Conservation (phyloP, 1,140 invertebrate species). For the Dinothrombium tinctorium region DNA sequence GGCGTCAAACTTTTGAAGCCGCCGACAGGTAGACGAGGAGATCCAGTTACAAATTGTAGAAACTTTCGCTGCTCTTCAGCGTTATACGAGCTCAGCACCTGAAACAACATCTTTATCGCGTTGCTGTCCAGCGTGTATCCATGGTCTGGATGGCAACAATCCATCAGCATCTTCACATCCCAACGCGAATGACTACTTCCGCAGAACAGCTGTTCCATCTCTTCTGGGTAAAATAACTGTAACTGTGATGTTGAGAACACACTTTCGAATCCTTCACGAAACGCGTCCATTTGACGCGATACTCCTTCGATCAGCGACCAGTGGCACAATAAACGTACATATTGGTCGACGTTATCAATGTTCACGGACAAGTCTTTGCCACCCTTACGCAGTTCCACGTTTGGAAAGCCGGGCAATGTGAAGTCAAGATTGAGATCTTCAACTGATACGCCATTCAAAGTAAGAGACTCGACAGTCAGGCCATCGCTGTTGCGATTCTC, state of each 20-base stretch:
- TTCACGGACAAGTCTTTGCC: conserved; percentile 69
- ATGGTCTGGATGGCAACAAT: conserved; percentile 85
- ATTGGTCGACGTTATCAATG: conserved; percentile 82
- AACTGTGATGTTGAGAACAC: conserved; percentile 71
- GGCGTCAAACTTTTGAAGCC: conserved; percentile 87
- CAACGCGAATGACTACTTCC: conserved; percentile 41
- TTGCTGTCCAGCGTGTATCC: conserved; percentile 84
- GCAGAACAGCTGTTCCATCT: conserved; percentile 90
- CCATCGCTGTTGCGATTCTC: background rate
- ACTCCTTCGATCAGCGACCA: conserved; percentile 86
- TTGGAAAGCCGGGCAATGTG: conserved; percentile 71
- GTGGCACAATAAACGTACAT: conserved; percentile 49
- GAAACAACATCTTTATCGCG: conserved; percentile 77
- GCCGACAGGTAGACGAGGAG: conserved; percentile 85
- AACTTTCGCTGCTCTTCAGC: conserved; percentile 78
- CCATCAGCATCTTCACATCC: conserved; percentile 68
- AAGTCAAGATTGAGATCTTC: conserved; percentile 80
- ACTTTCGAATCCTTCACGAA: conserved; percentile 88
- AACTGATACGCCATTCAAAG: conserved; percentile 71
- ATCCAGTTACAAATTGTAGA: conserved; percentile 93
- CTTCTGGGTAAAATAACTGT: conserved; percentile 84
- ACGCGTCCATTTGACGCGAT: conserved; percentile 78
- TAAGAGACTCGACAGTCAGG: conserved; percentile 40
- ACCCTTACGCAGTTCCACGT: conserved; percentile 75
- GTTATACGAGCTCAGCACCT: conserved; percentile 69